Percentiles rank a stretch among this genome's conserved stretches.
phyloP scores from a whole-genome alignment of 2,113 vertebrate species.

The Burhinus oedicnemus region DNA sequence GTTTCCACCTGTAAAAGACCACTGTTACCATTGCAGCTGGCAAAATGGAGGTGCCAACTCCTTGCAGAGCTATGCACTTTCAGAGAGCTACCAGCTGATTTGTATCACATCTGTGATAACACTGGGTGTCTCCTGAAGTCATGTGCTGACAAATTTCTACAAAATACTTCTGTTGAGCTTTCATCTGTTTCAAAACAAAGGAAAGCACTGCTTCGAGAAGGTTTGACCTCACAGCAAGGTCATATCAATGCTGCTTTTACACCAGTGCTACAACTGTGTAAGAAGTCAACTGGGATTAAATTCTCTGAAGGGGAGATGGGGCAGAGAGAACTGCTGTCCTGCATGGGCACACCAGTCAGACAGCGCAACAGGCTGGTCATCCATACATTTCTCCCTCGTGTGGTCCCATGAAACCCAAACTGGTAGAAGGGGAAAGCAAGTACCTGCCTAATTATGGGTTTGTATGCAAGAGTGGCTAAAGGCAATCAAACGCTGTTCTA shows the following conservation, averaged over 20 bases:
- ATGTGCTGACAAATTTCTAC: background rate
- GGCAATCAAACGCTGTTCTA: background rate
- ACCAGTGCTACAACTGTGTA: background rate
- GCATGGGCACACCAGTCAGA: background rate
- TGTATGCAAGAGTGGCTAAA: background rate
- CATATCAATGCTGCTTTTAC: background rate
- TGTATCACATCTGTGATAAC: background rate
- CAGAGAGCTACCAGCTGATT: background rate
- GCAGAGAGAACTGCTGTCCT: background rate
- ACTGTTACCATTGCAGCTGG: background rate
- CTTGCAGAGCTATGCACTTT: background rate
- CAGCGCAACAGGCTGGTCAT: background rate
- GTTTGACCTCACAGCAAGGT: background rate
- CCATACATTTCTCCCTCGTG: background rate
- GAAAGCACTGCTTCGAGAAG: background rate
- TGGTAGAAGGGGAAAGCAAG: background rate
- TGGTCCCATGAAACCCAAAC: background rate
- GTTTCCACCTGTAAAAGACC: background rate
- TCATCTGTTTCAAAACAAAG: background rate
- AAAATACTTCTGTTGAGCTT: background rate
- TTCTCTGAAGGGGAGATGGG: background rate
- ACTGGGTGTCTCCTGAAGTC: background rate
- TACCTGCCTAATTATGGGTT: background rate
- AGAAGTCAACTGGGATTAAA: background rate
- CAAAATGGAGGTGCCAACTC: background rate